Percentiles rank a stretch among this genome's conserved stretches.
Evolutionary conservation across 1,140 invertebrate species (phyloP).

Genomic region (Coboldia fuscipes): DNA sequence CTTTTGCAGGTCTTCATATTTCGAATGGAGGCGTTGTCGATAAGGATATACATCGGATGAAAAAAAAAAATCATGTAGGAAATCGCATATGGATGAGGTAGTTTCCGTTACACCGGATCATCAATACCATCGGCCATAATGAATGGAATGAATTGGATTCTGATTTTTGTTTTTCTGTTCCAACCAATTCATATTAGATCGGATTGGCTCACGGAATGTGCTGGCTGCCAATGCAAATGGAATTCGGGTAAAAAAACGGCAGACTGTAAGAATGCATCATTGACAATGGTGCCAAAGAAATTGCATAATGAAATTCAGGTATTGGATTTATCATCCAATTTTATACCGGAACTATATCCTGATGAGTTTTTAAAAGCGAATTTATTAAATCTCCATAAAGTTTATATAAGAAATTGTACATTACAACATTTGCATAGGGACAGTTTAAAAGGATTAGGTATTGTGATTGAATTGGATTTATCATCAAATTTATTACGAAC

Average conservation of each 20-base stretch:
- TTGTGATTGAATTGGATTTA: conserved; percentile 65
- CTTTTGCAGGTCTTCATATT: no score
- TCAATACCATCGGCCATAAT: no score
- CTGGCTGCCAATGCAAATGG: conserved; percentile 53
- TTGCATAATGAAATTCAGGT: conserved; percentile 51
- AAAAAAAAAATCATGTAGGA: no score
- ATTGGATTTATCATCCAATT: conserved; percentile 50
- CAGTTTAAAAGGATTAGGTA: conserved; percentile 47
- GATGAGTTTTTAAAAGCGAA: conserved; percentile 41
- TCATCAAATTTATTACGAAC: conserved; percentile 47
- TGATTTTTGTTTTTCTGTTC: no score
- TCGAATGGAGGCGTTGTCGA: no score
- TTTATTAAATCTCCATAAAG: conserved; percentile 56
- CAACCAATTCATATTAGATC: no score
- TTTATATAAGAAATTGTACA: conserved; percentile 44
- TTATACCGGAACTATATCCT: conserved; percentile 33
- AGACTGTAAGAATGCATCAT: conserved; percentile 41
- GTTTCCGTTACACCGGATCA: no score
- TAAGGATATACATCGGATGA: no score
- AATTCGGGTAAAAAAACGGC: conserved; percentile 56
- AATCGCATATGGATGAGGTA: no score
- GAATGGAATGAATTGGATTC: no score
- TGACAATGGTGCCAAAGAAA: conserved; percentile 39
- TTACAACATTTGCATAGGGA: conserved; percentile 39
- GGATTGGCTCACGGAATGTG: conserved; percentile 30